Percentiles rank a stretch among this genome's conserved stretches.
These are phyloP conservation scores for Odontesthes bonariensis DNA, from an alignment of 2,113 vertebrate genomes.

Conservation along the genomic window DNA sequence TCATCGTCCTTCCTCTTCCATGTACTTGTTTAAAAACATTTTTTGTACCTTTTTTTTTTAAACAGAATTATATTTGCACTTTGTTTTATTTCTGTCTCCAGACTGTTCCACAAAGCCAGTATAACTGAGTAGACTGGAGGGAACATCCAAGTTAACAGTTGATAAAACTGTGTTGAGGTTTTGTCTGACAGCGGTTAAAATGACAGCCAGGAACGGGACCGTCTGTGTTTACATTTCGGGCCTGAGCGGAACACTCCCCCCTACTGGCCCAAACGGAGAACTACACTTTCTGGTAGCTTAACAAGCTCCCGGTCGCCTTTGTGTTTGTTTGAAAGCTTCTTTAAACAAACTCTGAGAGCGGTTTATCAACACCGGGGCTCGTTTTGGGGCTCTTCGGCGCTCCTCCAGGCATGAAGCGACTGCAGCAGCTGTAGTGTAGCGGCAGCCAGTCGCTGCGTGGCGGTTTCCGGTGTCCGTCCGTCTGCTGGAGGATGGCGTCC, in stretches of 20 bases:
- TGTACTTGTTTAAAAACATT: no score
- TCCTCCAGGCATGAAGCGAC: constrained; percentile 15
- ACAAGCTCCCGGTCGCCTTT: constrained; percentile 33
- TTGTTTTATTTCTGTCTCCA: no score
- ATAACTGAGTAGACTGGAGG: no score
- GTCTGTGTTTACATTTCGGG: neutral
- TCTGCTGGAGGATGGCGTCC: constrained; percentile 79
- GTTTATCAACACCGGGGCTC: neutral
- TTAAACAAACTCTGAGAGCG: neutral
- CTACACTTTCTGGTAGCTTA: neutral
- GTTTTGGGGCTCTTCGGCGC: neutral
- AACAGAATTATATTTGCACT: no score
- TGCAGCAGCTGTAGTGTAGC: constrained; percentile 28
- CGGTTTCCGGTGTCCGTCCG: constrained; percentile 80
- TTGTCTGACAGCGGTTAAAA: neutral
- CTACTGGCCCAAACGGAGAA: constrained; percentile 5
- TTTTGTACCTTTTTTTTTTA: no score
- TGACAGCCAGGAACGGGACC: neutral
- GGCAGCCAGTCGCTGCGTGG: constrained; percentile 56
- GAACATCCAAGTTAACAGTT: no score
- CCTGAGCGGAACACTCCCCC: constrained; percentile 39
- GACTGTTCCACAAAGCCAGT: no score
- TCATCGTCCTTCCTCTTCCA: no score
- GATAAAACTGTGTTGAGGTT: no score
- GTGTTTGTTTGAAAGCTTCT: constrained; percentile 24